Conservation (phyloP, 2,888 invertebrate species). For the Mythimna impura region DNA sequence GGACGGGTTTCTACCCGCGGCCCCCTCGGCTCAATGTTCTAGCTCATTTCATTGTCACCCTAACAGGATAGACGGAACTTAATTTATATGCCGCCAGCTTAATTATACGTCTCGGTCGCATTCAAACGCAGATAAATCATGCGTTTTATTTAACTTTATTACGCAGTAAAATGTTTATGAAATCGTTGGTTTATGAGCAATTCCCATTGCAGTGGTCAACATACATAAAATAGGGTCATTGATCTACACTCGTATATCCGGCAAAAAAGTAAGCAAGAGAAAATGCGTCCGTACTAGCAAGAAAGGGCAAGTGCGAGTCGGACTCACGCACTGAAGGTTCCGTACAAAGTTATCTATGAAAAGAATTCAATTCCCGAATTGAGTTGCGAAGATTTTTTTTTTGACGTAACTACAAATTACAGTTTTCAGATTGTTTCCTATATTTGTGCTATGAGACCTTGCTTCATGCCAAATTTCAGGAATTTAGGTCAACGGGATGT, state of each 20-base stretch:
- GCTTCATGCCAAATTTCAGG: no score
- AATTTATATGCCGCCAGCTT: slow-evolving; percentile 63
- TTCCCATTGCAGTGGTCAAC: neutral
- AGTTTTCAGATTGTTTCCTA: no score
- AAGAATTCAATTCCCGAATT: no score
- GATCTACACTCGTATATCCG: neutral
- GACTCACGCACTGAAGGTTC: no score
- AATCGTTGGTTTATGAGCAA: slow-evolving; percentile 21
- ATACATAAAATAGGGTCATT: neutral
- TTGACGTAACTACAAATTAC: no score
- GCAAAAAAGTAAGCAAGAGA: neutral
- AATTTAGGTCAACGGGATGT: no score
- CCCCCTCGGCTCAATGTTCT: slow-evolving; percentile 67
- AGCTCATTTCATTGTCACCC: slow-evolving; percentile 68
- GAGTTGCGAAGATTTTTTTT: no score
- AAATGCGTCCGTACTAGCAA: neutral
- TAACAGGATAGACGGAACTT: slow-evolving; percentile 60
- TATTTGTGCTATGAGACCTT: no score
- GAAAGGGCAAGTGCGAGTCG: no score
- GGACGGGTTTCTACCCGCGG: slow-evolving; percentile 63
- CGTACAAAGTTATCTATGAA: no score
- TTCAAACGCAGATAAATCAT: slow-evolving; percentile 45
- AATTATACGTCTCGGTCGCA: slow-evolving; percentile 43
- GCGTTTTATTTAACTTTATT: slow-evolving; percentile 28
- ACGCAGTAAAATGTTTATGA: slow-evolving; percentile 23